Base-by-base conservation (phyloP, 2,113 vertebrate genomes). In the Embiotoca jacksoni region DNA sequence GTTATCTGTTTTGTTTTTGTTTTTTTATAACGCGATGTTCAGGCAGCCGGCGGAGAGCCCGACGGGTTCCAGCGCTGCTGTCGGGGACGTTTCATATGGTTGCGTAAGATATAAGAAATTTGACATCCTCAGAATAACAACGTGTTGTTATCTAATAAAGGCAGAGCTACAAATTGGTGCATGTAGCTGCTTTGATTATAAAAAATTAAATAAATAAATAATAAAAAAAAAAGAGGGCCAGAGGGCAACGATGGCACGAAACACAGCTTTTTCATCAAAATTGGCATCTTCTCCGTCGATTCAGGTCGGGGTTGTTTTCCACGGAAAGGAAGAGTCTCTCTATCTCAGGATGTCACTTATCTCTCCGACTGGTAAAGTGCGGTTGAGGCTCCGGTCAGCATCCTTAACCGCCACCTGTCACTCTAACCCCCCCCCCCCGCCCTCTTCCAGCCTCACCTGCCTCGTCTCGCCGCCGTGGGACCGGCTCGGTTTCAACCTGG, bases 351-450 rank as follows among this genome's bases (percentile, higher is more conserved):
- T 83, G 91, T 81, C 52, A 63, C 84, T 90, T 89, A 90, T 89
- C 91, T 88, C 87, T 74, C 63, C 47, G 59, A 67, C 78, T 81
- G 58, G 70, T 78, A 78, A 83, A 90, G 81, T 85, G 90, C 82
- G 88, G 89, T 90, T 77, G 84, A 89, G 81, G 90, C 84, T 90
- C 73, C 74, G 88, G 87, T 93, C 88, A 88, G 90, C 85, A 88
- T 89, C 85, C 82, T 84, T 86, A 89, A 89, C 91, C 80, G 55
- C 91, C 70, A 77, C 75, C 84, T 65, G 88, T 88, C 88, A 72
- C 86, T 81, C 75, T 64, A 69, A 55, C 23, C 78, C 72, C 72
- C 56, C 72, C 44, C 66, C 58, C 78, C 72, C 72, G 53, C 72
- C 44, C 66, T 32, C 46, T 35, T 14, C 7, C 61, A 54, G n/a